Base-by-base conservation (phyloP, 1,140 invertebrate genomes). In the Drosophila micromelanica region DNA sequence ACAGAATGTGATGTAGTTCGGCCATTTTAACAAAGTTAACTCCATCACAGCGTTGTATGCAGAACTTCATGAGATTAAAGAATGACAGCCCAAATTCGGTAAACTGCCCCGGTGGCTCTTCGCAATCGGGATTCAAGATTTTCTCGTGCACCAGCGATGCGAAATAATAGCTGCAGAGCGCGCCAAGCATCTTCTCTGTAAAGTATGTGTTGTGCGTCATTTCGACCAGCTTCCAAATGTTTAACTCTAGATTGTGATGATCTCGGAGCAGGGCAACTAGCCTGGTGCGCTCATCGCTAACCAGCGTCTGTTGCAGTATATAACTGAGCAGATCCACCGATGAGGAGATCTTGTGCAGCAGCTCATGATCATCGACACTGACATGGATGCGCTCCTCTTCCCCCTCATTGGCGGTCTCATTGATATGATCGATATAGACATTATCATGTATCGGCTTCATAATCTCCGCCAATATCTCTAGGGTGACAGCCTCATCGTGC, bases 31-130 rank as follows among this genome's bases (percentile, higher is more conserved):
- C 73, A 35, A 93, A 80, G 40, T 67, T 85, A 9, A 85, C 27
- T 1, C 77, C 84, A 57, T 91, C 82, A 5, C 67, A 61, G 35
- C 91, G 84, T 37, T 87, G 91, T 55, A 94, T 93, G 75, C 93
- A 93, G 64, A 94, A 91, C 59, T 92, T 92, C 63, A 94, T 93
- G n/a, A 91, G 86, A 90, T 94, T 94, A 51, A 91, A 91, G 32
- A 93, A 86, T 15, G 82, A 71, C 5, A 92, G 15, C 12, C 91
- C 90, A 15, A 93, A 91, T 40, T 91, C 81, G 20, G 77, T 86
- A 6, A 92, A 89, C 23, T 90, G 74, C 20, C 91, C 79, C 4
- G 56, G 67, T 0, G 78, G 82, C 27, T 90, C 69, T 9, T 51
- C 67, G 2, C 71, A 68, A 3, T 78, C 77, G 0, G 76, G 74